Base-by-base conservation (phyloP, 2,888 invertebrate species). In the Gastrophysa polygoni region DNA sequence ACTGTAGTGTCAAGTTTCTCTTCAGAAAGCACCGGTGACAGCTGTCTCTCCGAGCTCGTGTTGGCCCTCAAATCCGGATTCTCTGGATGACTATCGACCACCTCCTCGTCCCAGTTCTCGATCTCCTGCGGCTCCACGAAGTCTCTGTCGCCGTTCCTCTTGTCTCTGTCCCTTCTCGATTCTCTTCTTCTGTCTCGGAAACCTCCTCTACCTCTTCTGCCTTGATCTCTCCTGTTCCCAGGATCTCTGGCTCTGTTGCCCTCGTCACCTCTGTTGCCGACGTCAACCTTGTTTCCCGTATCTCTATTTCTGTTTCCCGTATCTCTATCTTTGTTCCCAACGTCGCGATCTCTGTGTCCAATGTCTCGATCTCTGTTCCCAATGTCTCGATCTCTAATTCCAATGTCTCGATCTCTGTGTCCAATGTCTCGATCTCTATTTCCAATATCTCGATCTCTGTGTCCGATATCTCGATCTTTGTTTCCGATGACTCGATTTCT, bases 1-100 rank as follows among this genome's bases (percentile, higher is more conserved):
- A 58, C 58, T 28, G 46, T 49, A 50, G 66, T 61, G 43, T 55
- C 63, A 57, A 68, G 61, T 32, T 69, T 61, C 58, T 62, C 58
- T 52, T 66, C 64, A 17, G 54, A 38, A 10, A 76, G 73, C 14
- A 74, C 72, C n/a, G 77, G 75, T 0, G 77, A 74, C 47, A 75
- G 60, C 49, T 71, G 74, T 17, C 69, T 68, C 63, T 78, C 75
- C 28, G 73, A 64, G 60, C 70, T 73, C 10, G 70, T n/a, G n/a
- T n/a, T n/a, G n/a, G n/a, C 65, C 17, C 68, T 66, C 43, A 73
- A 70, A 24, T 59, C 65, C 11, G 29, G 49, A 14, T 38, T 38
- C 10, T 24, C 24, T 24, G n/a, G n/a, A n/a, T 43, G 17, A 29
- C 20, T 54, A 6, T 18, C 20, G 20, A 18, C 29, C 14, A 46